A percentile compares a stretch with the other conserved stretches of the same genome.
Conservation (phyloP, 1,140 invertebrate genomes). For the Thrips palmi region DNA sequence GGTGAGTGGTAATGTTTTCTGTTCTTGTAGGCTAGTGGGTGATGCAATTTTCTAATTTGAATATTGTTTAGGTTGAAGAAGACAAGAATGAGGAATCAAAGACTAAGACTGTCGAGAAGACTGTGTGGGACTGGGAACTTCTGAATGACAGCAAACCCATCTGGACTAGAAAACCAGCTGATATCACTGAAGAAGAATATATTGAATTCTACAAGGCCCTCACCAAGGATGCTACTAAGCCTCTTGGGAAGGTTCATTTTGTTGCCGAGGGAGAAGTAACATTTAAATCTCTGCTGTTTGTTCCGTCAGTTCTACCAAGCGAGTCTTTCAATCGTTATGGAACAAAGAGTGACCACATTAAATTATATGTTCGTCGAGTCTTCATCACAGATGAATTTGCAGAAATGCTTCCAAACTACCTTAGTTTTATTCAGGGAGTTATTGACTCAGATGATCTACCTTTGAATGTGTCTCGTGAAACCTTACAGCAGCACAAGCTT, state of each 20-base stretch:
- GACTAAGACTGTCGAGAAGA: constrained; percentile 88
- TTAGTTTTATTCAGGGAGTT: constrained; percentile 86
- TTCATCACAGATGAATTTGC: constrained; percentile 99
- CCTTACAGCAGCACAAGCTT: constrained; percentile 95
- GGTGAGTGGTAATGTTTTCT: too few relatives aligned
- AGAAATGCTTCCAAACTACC: constrained; percentile 98
- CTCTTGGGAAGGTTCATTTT: constrained; percentile 84
- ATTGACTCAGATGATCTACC: constrained; percentile 99
- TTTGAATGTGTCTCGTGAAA: constrained; percentile 95
- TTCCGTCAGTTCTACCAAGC: constrained; percentile 74
- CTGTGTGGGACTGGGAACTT: constrained; percentile 95
- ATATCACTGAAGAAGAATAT: constrained; percentile 80
- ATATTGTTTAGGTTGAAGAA: constrained; percentile 34
- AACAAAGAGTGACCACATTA: constrained; percentile 86
- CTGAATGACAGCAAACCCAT: constrained; percentile 95
- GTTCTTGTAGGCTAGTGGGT: too few relatives aligned
- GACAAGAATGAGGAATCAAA: constrained; percentile 61
- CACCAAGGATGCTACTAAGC: constrained; percentile 77
- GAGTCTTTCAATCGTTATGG: constrained; percentile 93
- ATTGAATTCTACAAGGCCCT: constrained; percentile 86
- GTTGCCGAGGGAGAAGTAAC: constrained; percentile 97
- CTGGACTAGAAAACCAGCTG: constrained; percentile 82
- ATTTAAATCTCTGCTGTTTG: constrained; percentile 89
- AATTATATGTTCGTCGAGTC: constrained; percentile 86
- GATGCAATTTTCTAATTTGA: too few relatives aligned